phyloP scores from a whole-genome alignment of 2,888 invertebrate genomes.

The Philopedon plagiatum region DNA sequence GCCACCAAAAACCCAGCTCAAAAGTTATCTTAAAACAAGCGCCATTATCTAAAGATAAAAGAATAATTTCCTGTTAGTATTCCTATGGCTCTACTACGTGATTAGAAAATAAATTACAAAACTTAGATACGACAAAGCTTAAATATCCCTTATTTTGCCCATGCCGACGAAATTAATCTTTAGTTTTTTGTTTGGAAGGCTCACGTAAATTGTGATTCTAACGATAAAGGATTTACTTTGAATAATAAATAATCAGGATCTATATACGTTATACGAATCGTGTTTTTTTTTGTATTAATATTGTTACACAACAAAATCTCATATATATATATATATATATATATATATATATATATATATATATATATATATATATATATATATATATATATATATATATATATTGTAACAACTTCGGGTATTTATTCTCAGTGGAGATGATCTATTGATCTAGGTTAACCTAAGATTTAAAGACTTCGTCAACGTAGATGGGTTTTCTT shows the following conservation, averaged over 20 bases:
- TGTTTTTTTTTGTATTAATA: too few relatives aligned
- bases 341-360: conserved; percentile 28
- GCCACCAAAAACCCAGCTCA: too few relatives aligned
- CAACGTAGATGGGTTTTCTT: too few relatives aligned
- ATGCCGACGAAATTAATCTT: neutral
- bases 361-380: conserved; percentile 28
- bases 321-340: conserved; percentile 1
- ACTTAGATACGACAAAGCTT: conserved; percentile 18
- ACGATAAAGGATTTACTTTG: neutral
- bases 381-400: conserved; percentile 28
- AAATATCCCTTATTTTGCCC: neutral
- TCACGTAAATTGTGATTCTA: neutral
- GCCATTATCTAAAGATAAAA: neutral
- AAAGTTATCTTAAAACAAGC: neutral
- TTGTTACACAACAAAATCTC: too few relatives aligned
- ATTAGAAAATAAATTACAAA: conserved; percentile 22
- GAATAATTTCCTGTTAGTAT: conserved; percentile 24
- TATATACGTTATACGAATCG: too few relatives aligned
- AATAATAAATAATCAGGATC: neutral
- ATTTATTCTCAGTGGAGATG: too few relatives aligned
- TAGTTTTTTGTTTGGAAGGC: neutral
- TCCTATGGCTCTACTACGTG: conserved; percentile 22
- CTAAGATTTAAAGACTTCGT: too few relatives aligned
- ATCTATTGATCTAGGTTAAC: too few relatives aligned
- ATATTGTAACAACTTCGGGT: too few relatives aligned